These are phyloP conservation scores for Sitobion miscanthi DNA, from an alignment of 1,140 invertebrate species.

Conservation along the genomic window DNA sequence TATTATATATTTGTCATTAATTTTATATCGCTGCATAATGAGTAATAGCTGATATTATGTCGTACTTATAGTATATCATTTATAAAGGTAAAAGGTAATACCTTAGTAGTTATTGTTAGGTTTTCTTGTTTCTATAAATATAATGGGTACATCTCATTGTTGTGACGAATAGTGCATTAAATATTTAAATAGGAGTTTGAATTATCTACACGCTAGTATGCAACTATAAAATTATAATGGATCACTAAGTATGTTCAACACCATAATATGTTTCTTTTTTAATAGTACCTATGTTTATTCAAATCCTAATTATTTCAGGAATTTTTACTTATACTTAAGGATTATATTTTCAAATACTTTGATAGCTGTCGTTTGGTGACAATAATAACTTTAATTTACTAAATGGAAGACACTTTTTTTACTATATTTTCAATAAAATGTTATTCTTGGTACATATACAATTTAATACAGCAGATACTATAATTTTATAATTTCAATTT, in stretches of 20 bases:
- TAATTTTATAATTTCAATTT: no score
- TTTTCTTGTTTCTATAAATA: not conserved
- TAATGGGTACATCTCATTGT: no score
- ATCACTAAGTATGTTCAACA: not conserved
- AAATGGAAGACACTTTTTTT: no score
- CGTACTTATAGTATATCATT: not conserved
- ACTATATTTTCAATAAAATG: no score
- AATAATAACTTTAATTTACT: no score
- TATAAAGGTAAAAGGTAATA: no score
- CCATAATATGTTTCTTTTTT: not conserved
- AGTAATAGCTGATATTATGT: not conserved
- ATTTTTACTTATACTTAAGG: not conserved
- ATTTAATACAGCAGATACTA: not conserved
- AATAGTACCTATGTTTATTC: not conserved
- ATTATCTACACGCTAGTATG: not conserved
- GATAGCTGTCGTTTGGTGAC: no score
- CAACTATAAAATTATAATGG: not conserved
- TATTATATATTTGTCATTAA: no score
- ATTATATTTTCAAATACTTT: no score
- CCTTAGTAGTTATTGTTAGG: not conserved
- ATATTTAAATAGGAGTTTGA: not conserved
- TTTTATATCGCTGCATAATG: not conserved
- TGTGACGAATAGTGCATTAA: no score
- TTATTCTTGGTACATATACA: not conserved
- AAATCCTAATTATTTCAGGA: not conserved